Evolutionary conservation across 2,888 invertebrate genomes (phyloP).

Genomic region (Synergus laeviventris): DNA sequence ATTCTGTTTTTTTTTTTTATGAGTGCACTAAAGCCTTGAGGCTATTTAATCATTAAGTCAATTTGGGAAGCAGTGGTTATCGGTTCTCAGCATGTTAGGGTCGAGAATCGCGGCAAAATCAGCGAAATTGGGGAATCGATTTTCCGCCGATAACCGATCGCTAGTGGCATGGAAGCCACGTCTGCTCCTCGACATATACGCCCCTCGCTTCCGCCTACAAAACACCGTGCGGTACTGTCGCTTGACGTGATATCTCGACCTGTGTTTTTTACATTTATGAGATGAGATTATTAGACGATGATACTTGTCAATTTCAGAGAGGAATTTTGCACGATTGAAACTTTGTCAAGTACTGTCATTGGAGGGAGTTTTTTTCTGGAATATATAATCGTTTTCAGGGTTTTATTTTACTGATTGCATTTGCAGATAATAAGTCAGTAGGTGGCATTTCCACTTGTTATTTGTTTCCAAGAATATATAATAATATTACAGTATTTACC

Average conservation of each 20-base stretch:
- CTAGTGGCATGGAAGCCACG: slow-evolving; percentile 39
- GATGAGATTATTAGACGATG: slow-evolving; percentile 3
- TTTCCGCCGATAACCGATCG: slow-evolving; percentile 42
- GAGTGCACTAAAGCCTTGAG: background rate
- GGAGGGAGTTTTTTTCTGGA: background rate
- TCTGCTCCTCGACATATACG: slow-evolving; percentile 55
- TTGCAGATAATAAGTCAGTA: background rate
- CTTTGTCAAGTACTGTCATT: background rate
- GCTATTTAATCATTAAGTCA: background rate
- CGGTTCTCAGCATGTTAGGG: background rate
- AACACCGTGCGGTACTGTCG: slow-evolving; percentile 32
- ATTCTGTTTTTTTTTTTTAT: background rate
- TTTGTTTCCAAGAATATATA: background rate
- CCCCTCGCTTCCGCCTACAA: slow-evolving; percentile 63
- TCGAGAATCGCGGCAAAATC: background rate
- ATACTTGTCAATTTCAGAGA: slow-evolving; percentile 28
- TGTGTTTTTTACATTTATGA: slow-evolving; percentile 28
- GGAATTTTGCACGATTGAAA: background rate
- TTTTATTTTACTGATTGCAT: background rate
- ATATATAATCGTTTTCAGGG: background rate
- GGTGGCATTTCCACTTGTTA: background rate
- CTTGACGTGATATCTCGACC: slow-evolving; percentile 37
- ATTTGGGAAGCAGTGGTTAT: background rate
- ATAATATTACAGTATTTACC: background rate
- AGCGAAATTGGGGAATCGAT: slow-evolving; percentile 31